Conservation (phyloP, 1,140 invertebrate genomes). For the Drosophila mayri region DNA sequence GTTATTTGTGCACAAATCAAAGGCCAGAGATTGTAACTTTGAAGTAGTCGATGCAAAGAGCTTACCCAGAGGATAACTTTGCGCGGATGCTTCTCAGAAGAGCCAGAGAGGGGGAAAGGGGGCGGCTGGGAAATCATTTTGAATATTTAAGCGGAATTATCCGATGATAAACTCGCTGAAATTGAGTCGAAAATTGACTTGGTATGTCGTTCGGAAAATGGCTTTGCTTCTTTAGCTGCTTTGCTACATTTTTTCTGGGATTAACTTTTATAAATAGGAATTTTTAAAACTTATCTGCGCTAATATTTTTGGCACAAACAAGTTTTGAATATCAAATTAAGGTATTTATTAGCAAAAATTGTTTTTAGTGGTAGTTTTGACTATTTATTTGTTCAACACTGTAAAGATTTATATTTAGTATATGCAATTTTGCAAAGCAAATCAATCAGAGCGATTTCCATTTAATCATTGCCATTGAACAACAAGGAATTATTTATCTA, state of each 20-base stretch:
- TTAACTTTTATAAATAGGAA: conserved; percentile 3
- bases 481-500: conserved; percentile 13
- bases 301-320: neutral
- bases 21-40: conserved; percentile 79
- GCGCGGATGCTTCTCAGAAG: conserved; percentile 14
- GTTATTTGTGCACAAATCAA: conserved; percentile 83
- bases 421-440: neutral
- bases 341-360: neutral
- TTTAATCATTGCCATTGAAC: conserved; percentile 2
- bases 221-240: conserved; percentile 6
- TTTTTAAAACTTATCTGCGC: neutral
- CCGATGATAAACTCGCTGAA: conserved; percentile 43
- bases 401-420: neutral
- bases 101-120: neutral
- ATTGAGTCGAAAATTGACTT: conserved; percentile 45
- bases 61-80: conserved; percentile 46
- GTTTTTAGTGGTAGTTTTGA: neutral
- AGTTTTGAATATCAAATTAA: neutral
- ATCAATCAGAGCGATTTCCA: conserved; percentile 6
- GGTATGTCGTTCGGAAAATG: conserved; percentile 22
- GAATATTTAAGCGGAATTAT: conserved; percentile 47
- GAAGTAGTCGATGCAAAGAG: conserved; percentile 51
- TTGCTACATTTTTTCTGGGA: conserved; percentile 5
- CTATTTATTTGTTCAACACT: neutral
- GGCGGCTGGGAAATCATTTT: conserved; percentile 24